These are phyloP conservation scores for Xylota segnis DNA, from an alignment of 2,888 invertebrate genomes.

Conservation along the genomic window DNA sequence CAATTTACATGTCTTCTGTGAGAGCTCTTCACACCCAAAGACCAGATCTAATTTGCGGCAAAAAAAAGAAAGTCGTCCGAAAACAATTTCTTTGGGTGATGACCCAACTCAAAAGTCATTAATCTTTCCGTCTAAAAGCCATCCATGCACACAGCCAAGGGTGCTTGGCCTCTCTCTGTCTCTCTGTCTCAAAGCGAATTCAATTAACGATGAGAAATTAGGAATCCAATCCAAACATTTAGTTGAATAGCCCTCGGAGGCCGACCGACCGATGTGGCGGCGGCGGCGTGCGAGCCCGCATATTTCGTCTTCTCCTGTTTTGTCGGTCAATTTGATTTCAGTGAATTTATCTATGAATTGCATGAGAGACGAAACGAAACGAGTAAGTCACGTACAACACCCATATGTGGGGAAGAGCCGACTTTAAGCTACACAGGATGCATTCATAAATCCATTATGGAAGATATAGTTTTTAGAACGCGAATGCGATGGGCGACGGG, in stretches of 20 bases:
- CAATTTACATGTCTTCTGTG: neutral
- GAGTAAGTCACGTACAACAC: neutral
- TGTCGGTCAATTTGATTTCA: slow-evolving; percentile 24
- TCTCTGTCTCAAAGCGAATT: slow-evolving; percentile 31
- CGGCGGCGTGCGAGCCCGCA: slow-evolving; percentile 7
- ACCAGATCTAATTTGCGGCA: slow-evolving; percentile 11
- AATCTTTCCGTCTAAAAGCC: slow-evolving; percentile 22
- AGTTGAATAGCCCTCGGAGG: slow-evolving; percentile 31
- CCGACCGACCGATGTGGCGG: too few species aligned
- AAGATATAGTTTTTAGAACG: slow-evolving; percentile 7
- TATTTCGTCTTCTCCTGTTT: neutral
- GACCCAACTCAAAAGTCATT: slow-evolving; percentile 39
- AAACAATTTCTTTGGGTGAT: slow-evolving; percentile 5
- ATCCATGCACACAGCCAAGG: neutral
- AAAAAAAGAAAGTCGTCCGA: neutral
- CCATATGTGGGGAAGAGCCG: slow-evolving; percentile 13
- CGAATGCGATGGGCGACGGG: neutral
- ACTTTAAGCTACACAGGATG: slow-evolving; percentile 43
- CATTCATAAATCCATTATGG: slow-evolving; percentile 52
- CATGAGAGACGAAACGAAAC: slow-evolving; percentile 28
- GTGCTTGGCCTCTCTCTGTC: slow-evolving; percentile 29
- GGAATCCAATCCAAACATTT: slow-evolving; percentile 59
- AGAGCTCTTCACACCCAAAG: neutral
- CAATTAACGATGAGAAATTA: slow-evolving; percentile 67
- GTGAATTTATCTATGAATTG: slow-evolving; percentile 40